Evolutionary conservation across 1,140 invertebrate species (phyloP), one percentile per base, ranked within the genome.

Genomic region (Oryzaephilus surinamensis): DNA sequence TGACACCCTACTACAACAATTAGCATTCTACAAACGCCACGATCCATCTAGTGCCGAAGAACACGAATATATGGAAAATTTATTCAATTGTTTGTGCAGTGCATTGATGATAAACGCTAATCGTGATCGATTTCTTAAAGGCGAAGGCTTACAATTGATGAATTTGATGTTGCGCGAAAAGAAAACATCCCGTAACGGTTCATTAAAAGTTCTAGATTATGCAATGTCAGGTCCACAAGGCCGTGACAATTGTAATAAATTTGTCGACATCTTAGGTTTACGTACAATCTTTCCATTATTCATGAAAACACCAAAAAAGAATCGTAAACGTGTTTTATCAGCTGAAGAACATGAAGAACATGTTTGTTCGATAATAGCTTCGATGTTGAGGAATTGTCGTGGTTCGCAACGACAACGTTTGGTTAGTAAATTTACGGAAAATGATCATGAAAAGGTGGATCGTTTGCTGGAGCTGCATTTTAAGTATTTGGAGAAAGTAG

Each of bases 361-460:
- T 63, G 87, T 96, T 8, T 73, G 88, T 21, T 94, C 94, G 0
- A 92, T 99, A 32, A 89, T 99, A 57, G 80, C 88, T 0, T 86
- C 87, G 30, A 85, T 99, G 77, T 65, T 99, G 32, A 76, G 86
- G 38, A 94, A 96, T 57, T 95, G 88, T 59, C 81, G 84, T 55
- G 86, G 88, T 6, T 79, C 82, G 18, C 92, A 97, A 48, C 66
- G 90, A 20, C 84, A 94, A 57, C 69, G 97, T 35, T 67, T 99
- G 17, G 60, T 99, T 6, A 83, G 81, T 48, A 99, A 99, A 71
- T 99, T 99, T 62, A 87, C 82, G 1, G 97, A 99, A 70, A 97
- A 97, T 61, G 93, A 99, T 67, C 85, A 92, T 54, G 97, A 99
- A 67, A 99, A 99, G 71, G 89, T 98, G 0, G 96, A 99, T 59